phyloP scores from a whole-genome alignment of 2,888 invertebrate species.

The Archips crataeganus region DNA sequence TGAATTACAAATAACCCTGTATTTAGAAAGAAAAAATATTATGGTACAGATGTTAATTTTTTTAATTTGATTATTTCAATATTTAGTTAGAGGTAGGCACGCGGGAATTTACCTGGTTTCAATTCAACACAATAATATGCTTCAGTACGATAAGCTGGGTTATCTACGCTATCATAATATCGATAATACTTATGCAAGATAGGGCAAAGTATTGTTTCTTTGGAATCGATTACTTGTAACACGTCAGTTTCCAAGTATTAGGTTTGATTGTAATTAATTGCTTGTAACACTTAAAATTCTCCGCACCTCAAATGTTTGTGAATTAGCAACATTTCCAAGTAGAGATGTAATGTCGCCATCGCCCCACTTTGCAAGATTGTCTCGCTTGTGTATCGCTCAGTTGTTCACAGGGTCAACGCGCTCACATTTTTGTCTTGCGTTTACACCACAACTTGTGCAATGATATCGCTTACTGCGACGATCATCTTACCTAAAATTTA shows the following conservation, averaged over 20 bases:
- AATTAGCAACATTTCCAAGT: constrained; percentile 28
- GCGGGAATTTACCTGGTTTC: constrained; percentile 5
- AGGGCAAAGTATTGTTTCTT: constrained; percentile 38
- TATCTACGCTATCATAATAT: constrained; percentile 42
- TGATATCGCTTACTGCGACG: constrained; percentile 35
- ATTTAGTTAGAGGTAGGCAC: constrained; percentile 23
- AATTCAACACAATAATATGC: constrained; percentile 19
- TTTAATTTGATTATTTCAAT: background rate
- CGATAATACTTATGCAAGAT: constrained; percentile 41
- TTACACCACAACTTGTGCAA: constrained; percentile 47
- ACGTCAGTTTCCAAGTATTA: constrained; percentile 16
- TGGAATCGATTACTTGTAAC: constrained; percentile 36
- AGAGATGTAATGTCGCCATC: constrained; percentile 38
- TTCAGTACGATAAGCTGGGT: constrained; percentile 42
- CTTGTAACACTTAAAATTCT: background rate
- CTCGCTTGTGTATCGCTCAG: constrained; percentile 43
- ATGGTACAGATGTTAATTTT: background rate
- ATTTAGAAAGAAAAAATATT: constrained; percentile 1
- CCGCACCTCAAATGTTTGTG: constrained; percentile 19
- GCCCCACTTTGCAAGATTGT: constrained; percentile 45
- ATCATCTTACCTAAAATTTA: background rate
- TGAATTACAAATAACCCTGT: too few relatives aligned
- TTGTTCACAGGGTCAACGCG: constrained; percentile 52
- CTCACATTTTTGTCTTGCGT: constrained; percentile 38
- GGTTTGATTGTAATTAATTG: background rate